Evolutionary conservation across 2,113 vertebrate genomes (phyloP), one percentile per base, ranked within the genome.

Genomic region (Donacobius atricapilla): DNA sequence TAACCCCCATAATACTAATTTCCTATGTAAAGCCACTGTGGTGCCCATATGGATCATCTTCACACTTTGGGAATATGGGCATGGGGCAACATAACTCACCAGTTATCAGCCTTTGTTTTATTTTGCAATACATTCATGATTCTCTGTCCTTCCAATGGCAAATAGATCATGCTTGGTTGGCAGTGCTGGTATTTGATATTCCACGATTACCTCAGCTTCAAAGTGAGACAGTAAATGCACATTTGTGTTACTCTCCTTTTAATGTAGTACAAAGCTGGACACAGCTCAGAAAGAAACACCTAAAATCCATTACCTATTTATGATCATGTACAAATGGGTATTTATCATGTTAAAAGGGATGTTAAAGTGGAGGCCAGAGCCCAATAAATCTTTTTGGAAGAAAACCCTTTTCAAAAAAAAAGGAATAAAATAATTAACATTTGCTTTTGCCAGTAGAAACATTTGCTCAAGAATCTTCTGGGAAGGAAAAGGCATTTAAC

Each of bases 101-200:
- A 13, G 89, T 93, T 81, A 93, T 65, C 87, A 89, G 87, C 39
- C 71, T 76, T 21, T 91, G 92, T 87, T 97, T 98, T 96, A 97
- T 96, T 97, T 88, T 90, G 96, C 71, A 94, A 84, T 91, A 97
- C 96, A 97, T 96, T 97, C 97, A 58, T 18, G 66, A 89, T 89
- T 90, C 91, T 95, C 84, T 95, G 70, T 56, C 86, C 72, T 97
- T 97, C 72, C 94, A 96, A 89, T 5, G 5, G 71, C 83, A 87
- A 91, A 82, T 78, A 89, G 75, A 94, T 69, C 91, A 69, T 27
- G 73, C 54, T 92, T 90, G 53, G 47, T 73, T 94, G 87, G 94
- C 92, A 19, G 51, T 85, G 91, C 90, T 96, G 92, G 77, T 85
- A 95, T 91, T 69, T 92, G 80, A 95, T 27, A 89, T 37, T 94